Base-by-base conservation (phyloP, 2,888 invertebrate genomes). In the Sarcophaga subvicina region DNA sequence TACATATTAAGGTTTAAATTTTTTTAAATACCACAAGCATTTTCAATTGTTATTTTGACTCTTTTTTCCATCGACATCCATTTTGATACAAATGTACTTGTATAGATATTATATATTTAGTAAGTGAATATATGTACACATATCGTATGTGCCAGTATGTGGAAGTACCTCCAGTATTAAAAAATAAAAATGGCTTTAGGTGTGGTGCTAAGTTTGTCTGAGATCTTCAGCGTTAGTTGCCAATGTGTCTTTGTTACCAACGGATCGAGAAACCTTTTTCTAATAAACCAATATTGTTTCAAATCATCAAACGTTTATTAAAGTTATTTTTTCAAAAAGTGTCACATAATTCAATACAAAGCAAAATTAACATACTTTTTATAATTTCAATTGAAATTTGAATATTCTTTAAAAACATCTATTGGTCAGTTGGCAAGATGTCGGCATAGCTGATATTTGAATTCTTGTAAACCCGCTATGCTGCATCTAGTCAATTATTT, bases 401-500 rank as follows among this genome's bases (percentile, higher is more conserved):
- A 37, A 73, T 62, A 37, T 45, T n/a, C 17, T 12, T 62, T 25
- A 11, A n/a, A 71, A 78, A 70, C 75, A 80, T 91, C 93, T 91
- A 89, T 93, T 93, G 93, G 89, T 91, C 90, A 92, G 91, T 93
- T 93, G 93, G 93, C 93, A 93, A 93, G 93, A 93, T 93, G 93
- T 93, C 93, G 93, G 93, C 93, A 93, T 93, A 93, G 93, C 93
- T 93, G 93, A 93, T 89, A 89, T 91, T 62, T 60, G 83, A 89
- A 63, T 80, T 80, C 71, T 67, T 12, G 77, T 70, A 73, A 85
- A 90, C 90, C 93, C 91, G 93, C 93, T 93, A 93, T 93, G 93
- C 93, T 92, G 93, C 93, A 93, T 93, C 93, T 93, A 93, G 93
- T 93, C 93, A 93, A 92, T 93, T 93, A 89, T 89, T 90, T 91